Conservation (phyloP, 2,888 invertebrate species). For the Athripsodes cinereus region DNA sequence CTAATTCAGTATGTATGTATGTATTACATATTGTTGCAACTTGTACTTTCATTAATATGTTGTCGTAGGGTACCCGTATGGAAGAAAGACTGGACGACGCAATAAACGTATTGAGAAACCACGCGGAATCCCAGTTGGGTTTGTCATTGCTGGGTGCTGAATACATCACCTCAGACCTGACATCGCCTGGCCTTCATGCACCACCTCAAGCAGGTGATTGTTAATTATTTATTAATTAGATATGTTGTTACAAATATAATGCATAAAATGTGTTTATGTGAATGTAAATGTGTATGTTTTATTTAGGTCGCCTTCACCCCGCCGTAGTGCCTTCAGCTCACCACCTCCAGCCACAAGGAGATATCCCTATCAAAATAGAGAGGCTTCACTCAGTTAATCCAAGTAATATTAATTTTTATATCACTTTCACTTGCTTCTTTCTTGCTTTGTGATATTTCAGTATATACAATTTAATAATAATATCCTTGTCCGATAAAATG, state of each 20-base stretch:
- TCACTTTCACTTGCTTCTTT: neutral
- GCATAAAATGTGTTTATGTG: too few relatives aligned
- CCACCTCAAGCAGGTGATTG: constrained; percentile 43
- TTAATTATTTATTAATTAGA: too few relatives aligned
- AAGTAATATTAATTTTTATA: constrained; percentile 40
- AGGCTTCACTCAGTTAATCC: constrained; percentile 54
- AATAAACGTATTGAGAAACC: constrained; percentile 89
- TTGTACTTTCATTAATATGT: too few relatives aligned
- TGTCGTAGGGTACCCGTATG: constrained; percentile 78
- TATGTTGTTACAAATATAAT: too few relatives aligned
- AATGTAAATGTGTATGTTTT: too few relatives aligned
- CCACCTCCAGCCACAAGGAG: constrained; percentile 42
- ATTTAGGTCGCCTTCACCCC: constrained; percentile 37
- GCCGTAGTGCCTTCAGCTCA: constrained; percentile 42
- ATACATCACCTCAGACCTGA: constrained; percentile 29
- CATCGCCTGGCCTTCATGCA: constrained; percentile 45
- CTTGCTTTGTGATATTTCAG: neutral
- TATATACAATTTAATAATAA: neutral
- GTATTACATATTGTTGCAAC: too few relatives aligned
- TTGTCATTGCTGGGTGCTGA: constrained; percentile 51
- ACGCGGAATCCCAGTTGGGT: constrained; percentile 72
- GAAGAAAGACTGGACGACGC: constrained; percentile 94
- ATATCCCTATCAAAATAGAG: constrained; percentile 60
- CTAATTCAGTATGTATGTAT: too few relatives aligned
- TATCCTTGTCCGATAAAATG: too few relatives aligned